phyloP scores from a whole-genome alignment of 2,797 vertebrate genomes.

The Garrulus glandarius region DNA sequence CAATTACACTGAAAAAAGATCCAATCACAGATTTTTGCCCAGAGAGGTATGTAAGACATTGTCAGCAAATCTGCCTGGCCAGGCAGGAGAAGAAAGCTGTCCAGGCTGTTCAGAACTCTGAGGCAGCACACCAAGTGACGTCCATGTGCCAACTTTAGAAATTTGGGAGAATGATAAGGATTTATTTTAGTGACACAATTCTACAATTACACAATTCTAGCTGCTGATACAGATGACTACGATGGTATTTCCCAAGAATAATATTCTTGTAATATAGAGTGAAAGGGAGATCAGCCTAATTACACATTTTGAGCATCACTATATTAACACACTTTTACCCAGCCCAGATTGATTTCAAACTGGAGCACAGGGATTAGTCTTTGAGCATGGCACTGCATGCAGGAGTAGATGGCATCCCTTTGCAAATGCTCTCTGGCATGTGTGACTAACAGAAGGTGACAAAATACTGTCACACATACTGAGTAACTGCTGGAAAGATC shows the following conservation, averaged over 20 bases:
- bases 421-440: neutral
- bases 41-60: neutral
- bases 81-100: neutral
- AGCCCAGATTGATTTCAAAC: neutral
- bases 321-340: neutral
- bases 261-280: neutral
- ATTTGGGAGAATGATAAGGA: neutral
- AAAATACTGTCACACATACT: neutral
- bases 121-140: neutral
- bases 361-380: neutral
- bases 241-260: neutral
- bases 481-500: neutral
- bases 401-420: neutral
- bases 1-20: neutral
- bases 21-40: neutral
- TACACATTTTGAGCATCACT: neutral
- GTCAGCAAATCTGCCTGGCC: neutral
- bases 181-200: neutral
- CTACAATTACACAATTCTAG: neutral
- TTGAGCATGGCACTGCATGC: fast-evolving
- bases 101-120: neutral
- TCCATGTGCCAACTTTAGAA: neutral
- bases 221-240: neutral
- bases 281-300: neutral
- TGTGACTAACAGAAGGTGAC: neutral